These are phyloP conservation scores for Gnathonemus longibarbis DNA, from an alignment of 2,113 vertebrate species.

Conservation along the genomic window DNA sequence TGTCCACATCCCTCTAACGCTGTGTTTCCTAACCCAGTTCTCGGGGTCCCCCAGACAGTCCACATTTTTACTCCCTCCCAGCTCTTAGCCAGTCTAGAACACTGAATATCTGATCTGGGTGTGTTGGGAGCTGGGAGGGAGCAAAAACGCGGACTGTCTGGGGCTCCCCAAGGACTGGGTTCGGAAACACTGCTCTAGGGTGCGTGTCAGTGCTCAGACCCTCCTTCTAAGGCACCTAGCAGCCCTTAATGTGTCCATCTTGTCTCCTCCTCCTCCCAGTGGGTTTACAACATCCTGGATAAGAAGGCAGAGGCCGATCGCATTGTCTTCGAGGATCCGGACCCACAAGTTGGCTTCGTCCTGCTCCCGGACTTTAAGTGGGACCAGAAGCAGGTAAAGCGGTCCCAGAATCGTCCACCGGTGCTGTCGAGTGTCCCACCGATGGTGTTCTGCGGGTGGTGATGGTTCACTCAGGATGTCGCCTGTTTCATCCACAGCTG, in stretches of 20 bases:
- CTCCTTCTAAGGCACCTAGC: background rate
- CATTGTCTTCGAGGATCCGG: slow-evolving; percentile 81
- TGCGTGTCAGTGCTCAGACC: background rate
- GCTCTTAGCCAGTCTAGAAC: background rate
- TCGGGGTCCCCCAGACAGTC: background rate
- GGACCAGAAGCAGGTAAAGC: slow-evolving; percentile 86
- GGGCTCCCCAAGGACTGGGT: background rate
- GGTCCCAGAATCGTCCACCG: background rate
- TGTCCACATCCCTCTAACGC: background rate
- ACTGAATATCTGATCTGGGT: background rate
- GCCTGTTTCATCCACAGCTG: slow-evolving; percentile 52
- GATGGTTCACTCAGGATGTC: background rate
- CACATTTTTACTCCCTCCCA: background rate
- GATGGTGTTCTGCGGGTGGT: background rate
- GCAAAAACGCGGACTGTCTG: background rate
- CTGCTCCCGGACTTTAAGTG: slow-evolving; percentile 93
- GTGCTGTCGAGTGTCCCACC: background rate
- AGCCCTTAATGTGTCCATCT: background rate
- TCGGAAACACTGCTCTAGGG: background rate
- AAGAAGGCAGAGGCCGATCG: slow-evolving; percentile 87
- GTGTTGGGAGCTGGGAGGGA: background rate
- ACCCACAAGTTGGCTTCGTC: slow-evolving; percentile 73
- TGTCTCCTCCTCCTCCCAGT: slow-evolving; percentile 56
- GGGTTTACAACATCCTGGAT: slow-evolving; percentile 93
- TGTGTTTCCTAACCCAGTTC: background rate